Percentiles rank a stretch among this genome's conserved stretches.
These are phyloP conservation scores for Spea multiplicata DNA, from an alignment of 2,113 vertebrate species.

Conservation along the genomic window DNA sequence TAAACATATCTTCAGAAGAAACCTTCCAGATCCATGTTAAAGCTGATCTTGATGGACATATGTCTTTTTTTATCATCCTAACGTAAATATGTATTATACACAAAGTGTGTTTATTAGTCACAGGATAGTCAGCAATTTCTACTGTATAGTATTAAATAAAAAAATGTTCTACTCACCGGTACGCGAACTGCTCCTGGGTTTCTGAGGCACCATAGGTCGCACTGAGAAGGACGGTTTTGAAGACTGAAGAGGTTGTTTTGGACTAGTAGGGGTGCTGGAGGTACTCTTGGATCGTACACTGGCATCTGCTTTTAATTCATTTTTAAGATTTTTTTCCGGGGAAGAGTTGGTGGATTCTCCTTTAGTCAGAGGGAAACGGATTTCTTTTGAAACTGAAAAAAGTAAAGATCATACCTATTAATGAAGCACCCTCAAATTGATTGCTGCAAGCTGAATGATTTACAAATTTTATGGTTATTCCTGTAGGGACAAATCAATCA, in stretches of 20 bases:
- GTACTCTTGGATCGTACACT: conserved; percentile 67
- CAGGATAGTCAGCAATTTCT: too few relatives aligned
- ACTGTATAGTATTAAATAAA: too few relatives aligned
- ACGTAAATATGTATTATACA: too few relatives aligned
- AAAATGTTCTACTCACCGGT: conserved; percentile 70
- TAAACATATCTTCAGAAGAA: too few relatives aligned
- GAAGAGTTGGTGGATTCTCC: conserved; percentile 57
- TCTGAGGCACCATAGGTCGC: conserved; percentile 82
- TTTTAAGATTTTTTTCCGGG: conserved; percentile 72
- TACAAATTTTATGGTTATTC: too few relatives aligned
- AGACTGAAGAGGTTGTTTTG: conserved; percentile 79
- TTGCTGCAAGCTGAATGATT: too few relatives aligned
- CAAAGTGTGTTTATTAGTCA: too few relatives aligned
- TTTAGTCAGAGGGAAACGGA: conserved; percentile 62
- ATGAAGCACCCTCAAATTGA: too few relatives aligned
- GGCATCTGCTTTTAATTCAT: conserved; percentile 73
- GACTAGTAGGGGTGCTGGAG: conserved; percentile 67
- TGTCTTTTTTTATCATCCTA: too few relatives aligned
- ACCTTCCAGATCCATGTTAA: too few relatives aligned
- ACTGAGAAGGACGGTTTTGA: conserved; percentile 75
- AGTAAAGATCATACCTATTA: not conserved
- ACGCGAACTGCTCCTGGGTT: conserved; percentile 75
- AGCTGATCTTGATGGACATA: too few relatives aligned
- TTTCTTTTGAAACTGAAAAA: conserved; percentile 70
- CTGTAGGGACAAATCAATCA: too few relatives aligned